These are phyloP conservation scores for Ceryle rudis DNA, from an alignment of 2,797 vertebrate species.

Conservation along the genomic window DNA sequence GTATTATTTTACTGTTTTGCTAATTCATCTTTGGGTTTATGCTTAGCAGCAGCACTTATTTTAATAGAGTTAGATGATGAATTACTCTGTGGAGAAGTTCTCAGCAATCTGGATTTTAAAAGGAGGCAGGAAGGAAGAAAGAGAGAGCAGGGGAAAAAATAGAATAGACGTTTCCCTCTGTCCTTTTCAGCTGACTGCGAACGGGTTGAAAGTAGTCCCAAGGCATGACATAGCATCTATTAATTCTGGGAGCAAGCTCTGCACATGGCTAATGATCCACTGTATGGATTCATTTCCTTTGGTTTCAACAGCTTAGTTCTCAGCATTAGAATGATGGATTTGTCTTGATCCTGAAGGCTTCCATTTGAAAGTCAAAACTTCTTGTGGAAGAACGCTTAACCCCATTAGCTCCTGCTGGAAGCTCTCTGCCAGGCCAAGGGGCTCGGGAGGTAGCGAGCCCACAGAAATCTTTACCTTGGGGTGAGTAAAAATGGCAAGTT, in stretches of 20 bases:
- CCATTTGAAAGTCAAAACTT: constrained; percentile 62
- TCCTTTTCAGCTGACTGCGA: constrained; percentile 35
- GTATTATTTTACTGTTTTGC: not conserved
- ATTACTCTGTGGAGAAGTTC: not conserved
- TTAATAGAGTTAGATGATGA: not conserved
- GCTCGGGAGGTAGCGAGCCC: not conserved
- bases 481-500: not conserved
- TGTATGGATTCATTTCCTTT: constrained; percentile 50
- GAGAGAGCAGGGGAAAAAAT: not conserved
- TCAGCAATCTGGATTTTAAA: not conserved
- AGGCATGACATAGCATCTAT: constrained; percentile 23
- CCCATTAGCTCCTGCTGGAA: not conserved
- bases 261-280: constrained; percentile 65
- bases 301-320: constrained; percentile 20
- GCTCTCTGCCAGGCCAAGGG: not conserved
- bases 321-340: constrained; percentile 52
- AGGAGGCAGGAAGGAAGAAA: not conserved
- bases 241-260: constrained; percentile 49
- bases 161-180: not conserved
- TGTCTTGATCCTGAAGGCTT: not conserved
- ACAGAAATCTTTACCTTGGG: not conserved
- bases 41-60: not conserved
- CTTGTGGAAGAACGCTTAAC: not conserved
- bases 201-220: not conserved
- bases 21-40: not conserved